These are phyloP conservation scores for Ornithorhynchus anatinus DNA, from an alignment of 2,113 vertebrate species.

Conservation along the genomic window DNA sequence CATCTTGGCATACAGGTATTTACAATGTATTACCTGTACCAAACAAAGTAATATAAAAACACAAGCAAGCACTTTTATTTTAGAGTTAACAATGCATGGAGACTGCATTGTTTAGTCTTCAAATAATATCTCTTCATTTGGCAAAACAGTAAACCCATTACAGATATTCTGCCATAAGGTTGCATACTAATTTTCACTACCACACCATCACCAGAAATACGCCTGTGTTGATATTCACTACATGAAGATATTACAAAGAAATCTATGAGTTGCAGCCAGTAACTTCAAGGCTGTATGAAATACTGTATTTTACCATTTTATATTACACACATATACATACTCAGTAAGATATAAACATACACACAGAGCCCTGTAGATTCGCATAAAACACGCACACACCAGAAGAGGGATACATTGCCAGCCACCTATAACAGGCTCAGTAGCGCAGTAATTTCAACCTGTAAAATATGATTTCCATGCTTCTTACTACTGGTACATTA, in stretches of 20 bases:
- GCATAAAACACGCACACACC: slow-evolving; percentile 13
- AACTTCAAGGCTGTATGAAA: slow-evolving; percentile 19
- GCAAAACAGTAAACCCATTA: slow-evolving; percentile 11
- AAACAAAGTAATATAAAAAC: slow-evolving; percentile 28
- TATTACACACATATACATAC: not conserved
- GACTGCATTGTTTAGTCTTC: too few relatives aligned
- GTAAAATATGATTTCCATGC: too few relatives aligned
- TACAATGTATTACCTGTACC: fast-evolving
- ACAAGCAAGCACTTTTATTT: slow-evolving; percentile 27
- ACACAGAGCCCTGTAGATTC: slow-evolving; percentile 4
- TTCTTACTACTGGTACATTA: too few relatives aligned
- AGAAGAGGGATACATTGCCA: slow-evolving; percentile 43
- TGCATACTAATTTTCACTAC: slow-evolving; percentile 21
- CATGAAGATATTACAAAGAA: not conserved
- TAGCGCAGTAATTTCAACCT: not conserved
- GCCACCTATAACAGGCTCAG: not conserved
- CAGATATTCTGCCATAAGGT: not conserved
- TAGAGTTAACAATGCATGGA: not conserved
- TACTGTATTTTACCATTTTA: not conserved
- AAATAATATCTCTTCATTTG: not conserved
- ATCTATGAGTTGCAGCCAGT: slow-evolving; percentile 48
- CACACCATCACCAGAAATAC: not conserved
- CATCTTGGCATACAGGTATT: not conserved
- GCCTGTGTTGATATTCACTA: not conserved
- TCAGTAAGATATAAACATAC: slow-evolving; percentile 2